Percentiles rank a stretch among this genome's conserved stretches.
phyloP scores from a whole-genome alignment of 1,140 invertebrate species.

The Paracyclopina nana region DNA sequence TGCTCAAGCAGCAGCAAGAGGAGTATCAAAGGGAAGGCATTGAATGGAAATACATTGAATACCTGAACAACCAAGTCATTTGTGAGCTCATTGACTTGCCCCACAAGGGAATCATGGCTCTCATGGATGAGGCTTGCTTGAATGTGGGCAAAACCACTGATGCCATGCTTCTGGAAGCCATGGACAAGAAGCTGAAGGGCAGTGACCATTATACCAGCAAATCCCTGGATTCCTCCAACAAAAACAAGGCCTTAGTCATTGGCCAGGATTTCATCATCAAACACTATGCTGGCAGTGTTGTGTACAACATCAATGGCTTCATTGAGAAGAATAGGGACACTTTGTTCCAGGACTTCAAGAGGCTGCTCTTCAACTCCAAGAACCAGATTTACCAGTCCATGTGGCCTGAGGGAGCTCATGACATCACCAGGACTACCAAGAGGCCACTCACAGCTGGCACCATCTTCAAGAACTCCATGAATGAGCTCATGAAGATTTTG shows the following conservation, averaged over 20 bases:
- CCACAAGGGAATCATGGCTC: conserved; percentile 73
- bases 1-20: conserved; percentile 86
- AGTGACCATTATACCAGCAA: conserved; percentile 72
- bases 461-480: conserved; percentile 84
- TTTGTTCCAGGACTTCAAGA: conserved; percentile 84
- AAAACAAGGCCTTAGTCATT: background rate
- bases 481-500: conserved; percentile 64
- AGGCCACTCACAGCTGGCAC: conserved; percentile 76
- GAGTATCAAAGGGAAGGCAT: conserved; percentile 83
- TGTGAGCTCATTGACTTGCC: conserved; percentile 38
- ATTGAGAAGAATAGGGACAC: conserved; percentile 91
- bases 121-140: conserved; percentile 83
- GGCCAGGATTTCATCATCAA: conserved; percentile 28
- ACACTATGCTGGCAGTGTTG: conserved; percentile 91
- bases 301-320: conserved; percentile 70
- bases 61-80: conserved; percentile 46
- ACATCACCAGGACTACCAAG: conserved; percentile 83
- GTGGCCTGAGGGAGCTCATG: conserved; percentile 84
- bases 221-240: background rate
- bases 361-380: conserved; percentile 58
- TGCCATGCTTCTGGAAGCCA: conserved; percentile 65
- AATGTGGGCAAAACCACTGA: conserved; percentile 84
- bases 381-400: conserved; percentile 55
- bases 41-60: conserved; percentile 68
- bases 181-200: conserved; percentile 66